Conservation (phyloP, 2,113 vertebrate species). For the Oryzias celebensis region DNA sequence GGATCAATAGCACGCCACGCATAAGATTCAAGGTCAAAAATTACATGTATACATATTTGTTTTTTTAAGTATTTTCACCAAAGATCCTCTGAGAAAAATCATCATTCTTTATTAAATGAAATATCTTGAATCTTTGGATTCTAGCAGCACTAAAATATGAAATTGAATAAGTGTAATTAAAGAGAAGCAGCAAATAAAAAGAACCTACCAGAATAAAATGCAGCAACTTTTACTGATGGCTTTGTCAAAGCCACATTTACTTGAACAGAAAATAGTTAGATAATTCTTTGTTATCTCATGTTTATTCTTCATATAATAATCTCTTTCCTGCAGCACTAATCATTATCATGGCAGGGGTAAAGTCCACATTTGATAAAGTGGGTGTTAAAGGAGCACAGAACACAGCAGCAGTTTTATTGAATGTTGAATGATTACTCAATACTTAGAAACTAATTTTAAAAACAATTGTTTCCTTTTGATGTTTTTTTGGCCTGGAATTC, state of each 20-base stretch:
- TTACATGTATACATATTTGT: neutral
- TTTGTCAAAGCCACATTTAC: constrained; percentile 9
- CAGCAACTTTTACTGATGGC: neutral
- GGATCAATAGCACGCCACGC: neutral
- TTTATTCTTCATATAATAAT: constrained; percentile 20
- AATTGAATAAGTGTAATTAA: too few relatives aligned
- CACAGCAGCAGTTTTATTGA: constrained; percentile 8
- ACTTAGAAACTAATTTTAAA: neutral
- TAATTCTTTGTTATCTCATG: constrained; percentile 39
- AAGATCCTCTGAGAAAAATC: too few relatives aligned
- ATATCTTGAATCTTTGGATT: too few relatives aligned
- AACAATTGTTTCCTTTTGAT: constrained; percentile 4
- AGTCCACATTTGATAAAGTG: constrained; percentile 51
- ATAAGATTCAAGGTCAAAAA: neutral
- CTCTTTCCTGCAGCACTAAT: constrained; percentile 12
- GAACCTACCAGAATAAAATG: neutral
- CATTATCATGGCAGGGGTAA: constrained; percentile 48
- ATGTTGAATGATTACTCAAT: neutral
- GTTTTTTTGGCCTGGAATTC: neutral
- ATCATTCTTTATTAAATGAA: too few relatives aligned
- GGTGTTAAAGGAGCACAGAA: constrained; percentile 21
- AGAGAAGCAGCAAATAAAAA: neutral
- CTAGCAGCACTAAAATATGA: too few relatives aligned
- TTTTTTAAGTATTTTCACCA: too few relatives aligned
- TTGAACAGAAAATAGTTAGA: constrained; percentile 51